phyloP scores from a whole-genome alignment of 2,888 invertebrate species.

The Mallateleia sp. region DNA sequence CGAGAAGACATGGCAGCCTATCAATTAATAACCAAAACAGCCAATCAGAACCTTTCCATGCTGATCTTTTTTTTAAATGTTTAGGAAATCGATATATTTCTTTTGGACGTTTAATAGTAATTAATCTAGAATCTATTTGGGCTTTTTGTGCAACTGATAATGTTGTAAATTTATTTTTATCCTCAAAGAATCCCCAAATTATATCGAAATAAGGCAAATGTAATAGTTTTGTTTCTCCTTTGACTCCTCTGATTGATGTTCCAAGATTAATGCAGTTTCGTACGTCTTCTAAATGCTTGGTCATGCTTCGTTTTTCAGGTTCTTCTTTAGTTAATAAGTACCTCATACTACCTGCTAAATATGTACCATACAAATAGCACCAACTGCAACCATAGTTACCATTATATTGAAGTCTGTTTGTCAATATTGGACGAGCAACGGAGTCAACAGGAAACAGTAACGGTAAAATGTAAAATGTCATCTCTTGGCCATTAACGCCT shows the following conservation, averaged over 20 bases:
- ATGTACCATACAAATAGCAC: constrained; percentile 69
- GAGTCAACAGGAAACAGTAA: constrained; percentile 67
- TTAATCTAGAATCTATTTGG: constrained; percentile 16
- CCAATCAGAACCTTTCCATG: constrained; percentile 59
- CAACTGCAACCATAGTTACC: constrained; percentile 73
- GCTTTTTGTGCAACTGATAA: neutral
- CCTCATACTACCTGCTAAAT: neutral
- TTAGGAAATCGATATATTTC: constrained; percentile 27
- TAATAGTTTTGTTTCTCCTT: too few relatives aligned
- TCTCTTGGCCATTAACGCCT: neutral
- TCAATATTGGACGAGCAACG: constrained; percentile 65
- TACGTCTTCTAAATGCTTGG: neutral
- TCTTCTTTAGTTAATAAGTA: neutral
- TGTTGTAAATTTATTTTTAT: neutral
- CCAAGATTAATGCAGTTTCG: neutral
- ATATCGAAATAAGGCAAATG: constrained; percentile 11
- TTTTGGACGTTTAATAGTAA: constrained; percentile 19
- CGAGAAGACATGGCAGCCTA: neutral
- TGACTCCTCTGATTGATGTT: neutral
- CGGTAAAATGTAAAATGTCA: constrained; percentile 48
- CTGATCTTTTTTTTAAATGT: neutral
- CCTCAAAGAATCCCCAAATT: neutral
- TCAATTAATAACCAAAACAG: constrained; percentile 38
- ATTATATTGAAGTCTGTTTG: constrained; percentile 69
- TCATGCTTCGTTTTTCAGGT: neutral